Evolutionary conservation across 2,888 invertebrate genomes (phyloP).

Genomic region (Nematopogon swammerdamellus): DNA sequence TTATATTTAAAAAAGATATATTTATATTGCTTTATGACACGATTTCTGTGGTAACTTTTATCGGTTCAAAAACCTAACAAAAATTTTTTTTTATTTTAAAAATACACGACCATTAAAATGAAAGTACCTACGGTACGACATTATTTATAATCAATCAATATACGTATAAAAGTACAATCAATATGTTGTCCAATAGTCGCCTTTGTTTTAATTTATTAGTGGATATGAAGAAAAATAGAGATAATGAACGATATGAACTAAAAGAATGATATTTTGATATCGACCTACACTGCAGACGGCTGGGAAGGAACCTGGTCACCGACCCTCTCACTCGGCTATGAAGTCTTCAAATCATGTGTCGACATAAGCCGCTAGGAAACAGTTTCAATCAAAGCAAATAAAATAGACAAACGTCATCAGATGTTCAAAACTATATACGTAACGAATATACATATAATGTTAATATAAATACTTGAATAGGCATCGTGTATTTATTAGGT

Average conservation of each 20-base stretch:
- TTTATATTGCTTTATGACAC: constrained; percentile 1
- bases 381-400: no score
- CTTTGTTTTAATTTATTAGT: no score
- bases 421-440: constrained; percentile 59
- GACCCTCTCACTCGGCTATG: no score
- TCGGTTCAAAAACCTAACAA: background rate
- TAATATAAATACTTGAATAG: constrained; percentile 52
- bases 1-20: background rate
- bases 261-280: background rate
- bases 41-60: background rate
- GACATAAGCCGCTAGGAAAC: no score
- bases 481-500: no score
- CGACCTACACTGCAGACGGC: background rate
- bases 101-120: background rate
- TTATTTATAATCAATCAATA: constrained; percentile 31
- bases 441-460: constrained; percentile 54
- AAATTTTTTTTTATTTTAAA: background rate
- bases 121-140: background rate
- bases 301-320: no score
- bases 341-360: no score
- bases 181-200: constrained; percentile 19
- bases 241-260: constrained; percentile 25
- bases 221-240: constrained; percentile 24
- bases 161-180: constrained; percentile 57
- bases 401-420: constrained; percentile 28